Evolutionary conservation across 1,140 invertebrate species (phyloP).

Genomic region (Drosophila trapezifrons): DNA sequence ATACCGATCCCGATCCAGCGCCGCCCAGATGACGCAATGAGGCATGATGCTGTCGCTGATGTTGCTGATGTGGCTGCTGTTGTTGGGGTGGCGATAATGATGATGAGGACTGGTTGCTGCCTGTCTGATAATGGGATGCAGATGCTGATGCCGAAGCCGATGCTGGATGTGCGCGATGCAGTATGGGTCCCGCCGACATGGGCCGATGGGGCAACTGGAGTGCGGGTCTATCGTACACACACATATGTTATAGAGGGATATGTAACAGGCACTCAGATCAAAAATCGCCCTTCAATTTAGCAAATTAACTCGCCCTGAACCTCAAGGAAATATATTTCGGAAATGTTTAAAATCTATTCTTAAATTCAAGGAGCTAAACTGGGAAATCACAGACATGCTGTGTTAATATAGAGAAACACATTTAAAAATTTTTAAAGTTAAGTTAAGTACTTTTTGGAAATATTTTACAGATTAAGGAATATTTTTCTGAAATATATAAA

Average conservation of each 20-base stretch:
- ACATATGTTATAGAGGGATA: constrained; percentile 21
- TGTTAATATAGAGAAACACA: too few relatives aligned
- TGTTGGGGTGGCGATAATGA: constrained; percentile 59
- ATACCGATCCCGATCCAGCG: constrained; percentile 52
- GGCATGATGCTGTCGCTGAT: constrained; percentile 65
- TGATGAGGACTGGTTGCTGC: constrained; percentile 56
- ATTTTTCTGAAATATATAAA: too few relatives aligned
- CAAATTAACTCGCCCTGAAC: not conserved
- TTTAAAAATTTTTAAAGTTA: too few relatives aligned
- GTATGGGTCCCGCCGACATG: constrained; percentile 83
- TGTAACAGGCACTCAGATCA: constrained; percentile 20
- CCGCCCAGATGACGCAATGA: constrained; percentile 81
- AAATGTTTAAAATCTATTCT: not conserved
- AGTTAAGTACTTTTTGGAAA: too few relatives aligned
- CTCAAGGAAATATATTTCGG: too few relatives aligned
- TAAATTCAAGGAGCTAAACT: not conserved
- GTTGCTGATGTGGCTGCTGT: constrained; percentile 37
- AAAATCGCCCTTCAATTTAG: not conserved
- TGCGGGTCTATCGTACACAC: constrained; percentile 69
- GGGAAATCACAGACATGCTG: not conserved
- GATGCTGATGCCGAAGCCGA: constrained; percentile 39
- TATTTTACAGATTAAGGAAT: too few relatives aligned
- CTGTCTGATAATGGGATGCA: constrained; percentile 75
- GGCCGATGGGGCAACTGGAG: constrained; percentile 82
- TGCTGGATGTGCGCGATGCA: constrained; percentile 80